Conservation (phyloP, 2,888 invertebrate species). For the Melikaiella ostensackeni region DNA sequence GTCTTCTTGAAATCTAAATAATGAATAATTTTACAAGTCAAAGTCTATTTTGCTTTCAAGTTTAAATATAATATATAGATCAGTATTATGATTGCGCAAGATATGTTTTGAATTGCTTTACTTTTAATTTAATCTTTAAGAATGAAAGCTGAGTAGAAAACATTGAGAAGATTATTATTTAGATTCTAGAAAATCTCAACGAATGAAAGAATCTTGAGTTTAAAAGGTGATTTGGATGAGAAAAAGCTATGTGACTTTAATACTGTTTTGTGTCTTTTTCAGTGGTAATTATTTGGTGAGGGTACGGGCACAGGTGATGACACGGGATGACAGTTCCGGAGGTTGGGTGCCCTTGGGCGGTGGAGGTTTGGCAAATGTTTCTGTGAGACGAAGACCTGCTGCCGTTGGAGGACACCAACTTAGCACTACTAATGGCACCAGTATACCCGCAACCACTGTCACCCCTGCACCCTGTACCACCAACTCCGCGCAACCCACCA, state of each 20-base stretch:
- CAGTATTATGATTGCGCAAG: not conserved
- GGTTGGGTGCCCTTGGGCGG: slow-evolving; percentile 97
- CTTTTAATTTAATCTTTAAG: not conserved
- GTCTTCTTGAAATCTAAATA: not conserved
- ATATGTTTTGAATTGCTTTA: not conserved
- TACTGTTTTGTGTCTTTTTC: slow-evolving; percentile 70
- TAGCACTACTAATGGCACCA: slow-evolving; percentile 65
- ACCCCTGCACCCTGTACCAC: slow-evolving; percentile 62
- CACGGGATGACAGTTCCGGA: slow-evolving; percentile 97
- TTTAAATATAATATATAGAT: not conserved
- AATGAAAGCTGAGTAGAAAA: too few relatives aligned
- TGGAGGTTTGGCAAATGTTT: slow-evolving; percentile 96
- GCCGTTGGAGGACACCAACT: slow-evolving; percentile 68
- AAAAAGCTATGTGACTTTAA: not conserved
- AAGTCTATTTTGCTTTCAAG: not conserved
- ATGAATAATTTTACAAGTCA: not conserved
- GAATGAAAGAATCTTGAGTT: too few relatives aligned
- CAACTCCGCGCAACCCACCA: slow-evolving; percentile 56
- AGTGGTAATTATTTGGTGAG: slow-evolving; percentile 95
- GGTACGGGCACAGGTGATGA: slow-evolving; percentile 99
- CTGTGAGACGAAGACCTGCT: slow-evolving; percentile 88
- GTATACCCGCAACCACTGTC: slow-evolving; percentile 61
- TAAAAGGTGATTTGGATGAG: too few relatives aligned
- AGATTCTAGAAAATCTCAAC: too few relatives aligned
- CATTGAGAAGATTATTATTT: too few relatives aligned